Evolutionary conservation across 2,797 vertebrate genomes (phyloP), one percentile per base, ranked within the genome.

Genomic region (Tapirus indicus): DNA sequence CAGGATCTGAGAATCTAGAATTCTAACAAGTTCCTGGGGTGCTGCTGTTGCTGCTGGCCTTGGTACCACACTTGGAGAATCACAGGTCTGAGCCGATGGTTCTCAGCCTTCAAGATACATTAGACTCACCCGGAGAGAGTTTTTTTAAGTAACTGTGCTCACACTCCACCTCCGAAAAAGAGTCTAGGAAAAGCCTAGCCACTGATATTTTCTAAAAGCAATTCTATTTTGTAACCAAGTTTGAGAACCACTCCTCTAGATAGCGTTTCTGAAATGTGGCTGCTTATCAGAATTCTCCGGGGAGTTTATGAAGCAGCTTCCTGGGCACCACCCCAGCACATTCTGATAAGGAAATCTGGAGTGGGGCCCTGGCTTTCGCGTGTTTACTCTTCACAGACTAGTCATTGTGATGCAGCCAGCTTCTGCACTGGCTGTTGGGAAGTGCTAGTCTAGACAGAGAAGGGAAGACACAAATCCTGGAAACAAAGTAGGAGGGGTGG

Each of bases 251-350:
- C 11, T 58, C 3, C 12, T 83, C 56, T 86, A 79, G 74, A 72
- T 9, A 62, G 41, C n/a, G 64, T 79, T 92, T 89, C 62, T 87
- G 74, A 75, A 91, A 52, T 66, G 27, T 52, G 56, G 27, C 68
- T 84, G 27, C 18, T n/a, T 84, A 27, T 96, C 54, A 72, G 85
- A 91, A 91, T 95, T 78, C 74, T 23, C 38, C 38, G 83, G 56
- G 82, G 49, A 88, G 54, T 4, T 52, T 77, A 44, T n/a, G 79
- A 60, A 77, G 49, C 27, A 47, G 68, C 44, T 77, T 88, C 71
- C n/a, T 56, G 44, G 86, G 60, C 52, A 78, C 3, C 5, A 35
- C 21, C 49, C 17, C 6, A 27, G 49, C 7, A 29, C 23, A 25
- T 52, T 69, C 68, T 58, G 78, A 78, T 68, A 78, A 93, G 16